phyloP scores from a whole-genome alignment of 2,888 invertebrate species.

The Cataglyphis livida region DNA sequence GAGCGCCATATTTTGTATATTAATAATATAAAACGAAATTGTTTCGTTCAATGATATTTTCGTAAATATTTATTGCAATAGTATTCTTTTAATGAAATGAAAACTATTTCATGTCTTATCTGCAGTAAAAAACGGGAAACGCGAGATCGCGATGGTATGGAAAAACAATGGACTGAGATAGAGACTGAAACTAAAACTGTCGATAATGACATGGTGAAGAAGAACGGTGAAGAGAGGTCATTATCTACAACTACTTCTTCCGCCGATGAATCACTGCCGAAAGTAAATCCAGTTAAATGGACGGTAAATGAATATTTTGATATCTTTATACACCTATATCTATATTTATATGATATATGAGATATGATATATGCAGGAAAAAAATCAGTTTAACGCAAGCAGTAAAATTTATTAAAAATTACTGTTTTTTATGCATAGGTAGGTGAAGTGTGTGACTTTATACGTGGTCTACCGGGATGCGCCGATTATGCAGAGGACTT shows the following conservation, averaged over 20 bases:
- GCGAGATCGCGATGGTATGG: slow-evolving; percentile 77
- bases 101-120: not conserved
- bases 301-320: slow-evolving; percentile 84
- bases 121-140: slow-evolving; percentile 82
- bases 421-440: slow-evolving; percentile 87
- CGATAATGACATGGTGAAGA: slow-evolving; percentile 78
- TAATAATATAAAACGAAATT: slow-evolving; percentile 1
- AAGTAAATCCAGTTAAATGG: slow-evolving; percentile 89
- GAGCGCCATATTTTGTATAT: slow-evolving; percentile 63
- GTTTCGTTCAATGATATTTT: not conserved
- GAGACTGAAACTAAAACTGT: slow-evolving; percentile 80
- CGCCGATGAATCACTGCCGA: slow-evolving; percentile 84
- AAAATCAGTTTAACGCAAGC: not conserved
- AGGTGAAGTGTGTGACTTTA: slow-evolving; percentile 95
- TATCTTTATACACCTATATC: not conserved
- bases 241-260: slow-evolving; percentile 74
- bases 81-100: not conserved
- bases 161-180: slow-evolving; percentile 83
- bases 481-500: slow-evolving; percentile 98
- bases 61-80: not conserved
- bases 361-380: not conserved
- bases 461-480: slow-evolving; percentile 95
- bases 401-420: slow-evolving; percentile 5
- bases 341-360: not conserved
- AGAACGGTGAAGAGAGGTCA: slow-evolving; percentile 85